A percentile compares a stretch with the other conserved stretches of the same genome.
Evolutionary conservation across 1,140 invertebrate species (phyloP).

Genomic region (Eulimnadia texana): DNA sequence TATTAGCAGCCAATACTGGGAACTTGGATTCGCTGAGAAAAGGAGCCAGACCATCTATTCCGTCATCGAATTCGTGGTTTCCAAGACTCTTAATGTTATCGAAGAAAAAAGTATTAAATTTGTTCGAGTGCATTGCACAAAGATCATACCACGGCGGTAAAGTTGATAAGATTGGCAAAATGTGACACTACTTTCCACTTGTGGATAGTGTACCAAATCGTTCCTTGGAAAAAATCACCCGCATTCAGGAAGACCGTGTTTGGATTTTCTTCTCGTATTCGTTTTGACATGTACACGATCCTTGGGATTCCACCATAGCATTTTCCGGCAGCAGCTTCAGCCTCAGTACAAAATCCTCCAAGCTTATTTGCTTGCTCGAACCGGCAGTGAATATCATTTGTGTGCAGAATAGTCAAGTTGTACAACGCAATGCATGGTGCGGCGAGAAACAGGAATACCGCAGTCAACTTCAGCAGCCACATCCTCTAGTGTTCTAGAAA

Average conservation of each 20-base stretch:
- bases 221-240: conserved; percentile 80
- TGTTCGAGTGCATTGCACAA: too few species aligned
- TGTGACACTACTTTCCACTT: conserved; percentile 57
- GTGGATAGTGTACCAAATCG: conserved; percentile 61
- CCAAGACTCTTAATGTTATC: too few species aligned
- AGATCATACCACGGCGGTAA: conserved; percentile 76
- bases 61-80: conserved; percentile 88
- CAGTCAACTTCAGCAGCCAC: too few species aligned
- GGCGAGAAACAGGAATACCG: not conserved
- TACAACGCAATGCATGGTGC: conserved; percentile 26
- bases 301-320: conserved; percentile 73
- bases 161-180: conserved; percentile 57
- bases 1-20: conserved; percentile 56
- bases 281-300: conserved; percentile 44
- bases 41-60: conserved; percentile 51
- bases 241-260: conserved; percentile 66
- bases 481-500: not conserved
- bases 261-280: conserved; percentile 36
- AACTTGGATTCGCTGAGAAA: conserved; percentile 54
- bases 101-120: too few species aligned
- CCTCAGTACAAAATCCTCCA: conserved; percentile 43
- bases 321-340: conserved; percentile 28
- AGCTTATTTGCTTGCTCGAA: conserved; percentile 57
- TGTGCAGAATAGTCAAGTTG: conserved; percentile 62
- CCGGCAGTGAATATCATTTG: conserved; percentile 76